These are phyloP conservation scores for Geophilus truncorum DNA, from an alignment of 2,888 invertebrate species.

Conservation along the genomic window DNA sequence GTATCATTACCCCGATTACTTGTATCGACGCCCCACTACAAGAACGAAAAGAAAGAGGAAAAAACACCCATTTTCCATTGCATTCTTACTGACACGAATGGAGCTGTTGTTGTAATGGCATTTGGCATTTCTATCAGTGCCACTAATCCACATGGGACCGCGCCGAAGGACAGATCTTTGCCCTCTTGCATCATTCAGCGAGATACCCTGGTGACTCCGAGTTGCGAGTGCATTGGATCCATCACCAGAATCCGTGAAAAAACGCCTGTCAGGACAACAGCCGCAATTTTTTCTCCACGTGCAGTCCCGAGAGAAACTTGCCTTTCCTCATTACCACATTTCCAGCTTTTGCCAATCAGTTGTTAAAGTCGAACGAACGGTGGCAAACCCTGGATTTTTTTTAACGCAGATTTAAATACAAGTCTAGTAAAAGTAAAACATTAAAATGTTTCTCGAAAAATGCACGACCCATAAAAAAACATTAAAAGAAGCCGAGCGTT, in stretches of 20 bases:
- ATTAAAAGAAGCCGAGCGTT: not conserved
- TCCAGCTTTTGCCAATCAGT: not conserved
- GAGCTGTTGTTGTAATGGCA: not conserved
- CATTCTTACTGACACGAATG: not conserved
- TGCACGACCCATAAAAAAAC: not conserved
- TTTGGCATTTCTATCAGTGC: not conserved
- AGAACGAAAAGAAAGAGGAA: not conserved
- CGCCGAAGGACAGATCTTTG: not conserved
- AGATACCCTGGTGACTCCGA: not conserved
- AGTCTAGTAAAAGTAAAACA: not conserved
- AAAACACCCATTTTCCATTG: not conserved
- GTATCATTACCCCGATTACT: too few species aligned
- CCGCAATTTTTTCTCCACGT: not conserved
- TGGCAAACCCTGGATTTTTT: too few species aligned
- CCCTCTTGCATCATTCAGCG: not conserved
- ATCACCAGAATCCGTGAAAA: not conserved
- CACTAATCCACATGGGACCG: not conserved
- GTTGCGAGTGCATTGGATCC: not conserved
- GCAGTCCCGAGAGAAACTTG: not conserved
- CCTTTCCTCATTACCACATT: not conserved
- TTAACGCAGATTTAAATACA: too few species aligned
- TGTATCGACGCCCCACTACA: too few species aligned
- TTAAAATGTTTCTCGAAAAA: not conserved
- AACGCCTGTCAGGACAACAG: not conserved
- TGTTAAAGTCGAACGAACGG: not conserved